Evolutionary conservation across 2,113 vertebrate genomes (phyloP), one percentile per base, ranked within the genome.

Genomic region (Vulpes vulpes): DNA sequence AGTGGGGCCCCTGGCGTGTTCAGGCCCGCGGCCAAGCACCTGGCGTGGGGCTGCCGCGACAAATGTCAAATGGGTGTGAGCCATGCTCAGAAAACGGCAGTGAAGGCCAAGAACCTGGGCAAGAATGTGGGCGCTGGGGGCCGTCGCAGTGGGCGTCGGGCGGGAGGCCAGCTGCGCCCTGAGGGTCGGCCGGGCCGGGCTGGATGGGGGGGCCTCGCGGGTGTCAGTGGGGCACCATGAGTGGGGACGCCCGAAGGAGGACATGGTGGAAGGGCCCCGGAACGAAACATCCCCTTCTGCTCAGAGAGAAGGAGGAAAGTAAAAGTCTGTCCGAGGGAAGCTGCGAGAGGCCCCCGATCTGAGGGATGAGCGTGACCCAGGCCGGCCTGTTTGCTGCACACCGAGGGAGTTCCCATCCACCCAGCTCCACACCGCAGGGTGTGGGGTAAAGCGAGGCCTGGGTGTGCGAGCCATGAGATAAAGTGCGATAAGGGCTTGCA

Each of bases 401-500:
- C 8, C 16, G 51, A 79, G 92, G 79, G n/a, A 69, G 73, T 81
- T 74, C 87, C 82, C 81, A 64, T 85, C 43, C 27, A 60, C 89
- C 43, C 23, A 60, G 43, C 35, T 89, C 1, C 2, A 35, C 59
- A 49, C 0, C 16, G 12, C 27, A 95, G 89, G 89, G 83, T 87
- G 94, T 92, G 73, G 60, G 35, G 22, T n/a, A 25, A 76, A 57
- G 25, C 9, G 51, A 89, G 92, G 73, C 43, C 57, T 89, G 89
- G 89, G 82, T 19, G 86, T 95, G 80, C 84, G 78, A 23, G 30
- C 51, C 85, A 25, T 60, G 19, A 81, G 94, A 97, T 97, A 95
- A 94, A 87, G 84, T 27, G 43, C 1, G 55, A 92, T n/a, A 95
- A 67, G 14, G 38, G 19, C 38, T 71, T 80, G 51, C 49, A 43